Percentiles rank a stretch among this genome's conserved stretches.
Evolutionary conservation across 2,113 vertebrate species (phyloP).

Genomic region (Phoxinus phoxinus): DNA sequence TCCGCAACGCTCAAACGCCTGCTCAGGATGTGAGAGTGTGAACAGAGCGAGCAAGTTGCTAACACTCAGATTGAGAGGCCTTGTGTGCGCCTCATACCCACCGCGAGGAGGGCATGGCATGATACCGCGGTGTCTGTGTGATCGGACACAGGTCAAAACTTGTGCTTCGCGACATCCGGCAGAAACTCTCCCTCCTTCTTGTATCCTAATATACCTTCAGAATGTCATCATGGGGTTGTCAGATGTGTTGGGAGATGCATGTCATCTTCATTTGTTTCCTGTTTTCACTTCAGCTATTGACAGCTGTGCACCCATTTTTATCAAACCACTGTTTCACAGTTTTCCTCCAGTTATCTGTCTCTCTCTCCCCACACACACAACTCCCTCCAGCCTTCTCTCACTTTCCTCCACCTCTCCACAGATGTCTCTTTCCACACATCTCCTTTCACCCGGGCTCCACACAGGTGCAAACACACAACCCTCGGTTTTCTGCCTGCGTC

Average conservation of each 20-base stretch:
- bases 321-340: constrained; percentile 71
- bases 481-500: background rate
- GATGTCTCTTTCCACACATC: constrained; percentile 56
- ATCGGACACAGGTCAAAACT: background rate
- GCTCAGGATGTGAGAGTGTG: constrained; percentile 59
- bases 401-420: constrained; percentile 44
- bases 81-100: background rate
- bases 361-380: constrained; percentile 61
- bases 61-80: constrained; percentile 36
- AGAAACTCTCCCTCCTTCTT: background rate
- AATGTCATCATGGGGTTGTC: constrained; percentile 50
- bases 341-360: constrained; percentile 66
- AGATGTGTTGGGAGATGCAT: constrained; percentile 53
- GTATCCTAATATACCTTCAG: constrained; percentile 47
- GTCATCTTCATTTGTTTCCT: constrained; percentile 70
- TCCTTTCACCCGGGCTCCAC: constrained; percentile 46
- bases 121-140: background rate
- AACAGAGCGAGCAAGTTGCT: constrained; percentile 46
- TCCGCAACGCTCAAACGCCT: constrained; percentile 43
- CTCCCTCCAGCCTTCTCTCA: constrained; percentile 61
- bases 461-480: constrained; percentile 49
- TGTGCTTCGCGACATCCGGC: rapidly evolving
- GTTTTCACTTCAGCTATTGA: constrained; percentile 77
- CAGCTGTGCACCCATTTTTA: constrained; percentile 78
- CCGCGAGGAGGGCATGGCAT: background rate